Evolutionary conservation across 2,888 invertebrate genomes (phyloP), one percentile per base, ranked within the genome.

Genomic region (Cenopis cana): DNA sequence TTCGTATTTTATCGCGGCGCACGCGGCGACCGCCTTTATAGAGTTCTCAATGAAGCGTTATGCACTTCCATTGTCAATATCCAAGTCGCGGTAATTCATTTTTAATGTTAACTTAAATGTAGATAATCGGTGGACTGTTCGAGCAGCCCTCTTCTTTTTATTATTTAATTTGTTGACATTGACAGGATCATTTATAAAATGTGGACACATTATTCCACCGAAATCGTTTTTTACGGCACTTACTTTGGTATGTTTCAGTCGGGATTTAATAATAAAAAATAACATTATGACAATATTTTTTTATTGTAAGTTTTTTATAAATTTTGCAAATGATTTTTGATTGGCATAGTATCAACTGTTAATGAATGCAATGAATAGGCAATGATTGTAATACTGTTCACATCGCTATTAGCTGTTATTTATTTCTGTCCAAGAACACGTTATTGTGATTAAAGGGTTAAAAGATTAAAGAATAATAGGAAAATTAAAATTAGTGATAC

Each of bases 71-170:
- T 93, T 92, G 91, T 92, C 78, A 81, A 78, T 81, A 80, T 79
- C 79, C 75, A 81, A 80, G 85, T 82, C 82, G 84, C 86, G 82
- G 84, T 88, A 88, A 91, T 90, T 89, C 86, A 83, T 87, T 90
- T 89, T 90, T 89, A 88, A 91, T 90, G 88, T 89, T 90, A 88
- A 86, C 85, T 86, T 87, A 86, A 89, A 86, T 80, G 82, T 77
- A 82, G 84, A 89, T 88, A 87, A 90, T 89, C 88, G 84, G 80
- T 76, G 78, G 83, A 87, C 81, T 82, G 73, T 73, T 73, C 79
- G 77, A 78, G 76, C 78, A 75, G 70, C 76, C 79, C 76, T 77
- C 74, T 75, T 73, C 77, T 76, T 76, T 75, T 77, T 70, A 72
- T 77, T 70, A 72, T 77, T 79, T 81, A 81, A 83, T 84, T 83